A percentile compares a stretch with the other conserved stretches of the same genome.
phyloP scores from a whole-genome alignment of 1,140 invertebrate genomes.

The Popillia japonica region DNA sequence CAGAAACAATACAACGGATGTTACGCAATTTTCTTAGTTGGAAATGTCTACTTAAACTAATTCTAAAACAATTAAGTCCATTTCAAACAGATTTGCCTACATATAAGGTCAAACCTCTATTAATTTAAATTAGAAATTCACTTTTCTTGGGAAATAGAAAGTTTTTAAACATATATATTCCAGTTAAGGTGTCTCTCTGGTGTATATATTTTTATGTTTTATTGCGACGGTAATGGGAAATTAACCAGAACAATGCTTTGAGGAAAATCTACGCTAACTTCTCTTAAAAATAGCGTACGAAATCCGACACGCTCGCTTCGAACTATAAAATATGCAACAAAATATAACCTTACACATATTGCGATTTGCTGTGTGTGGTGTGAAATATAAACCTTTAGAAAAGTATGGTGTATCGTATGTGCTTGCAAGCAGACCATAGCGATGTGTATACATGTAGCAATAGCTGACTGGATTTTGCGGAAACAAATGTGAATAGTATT shows the following conservation, averaged over 20 bases:
- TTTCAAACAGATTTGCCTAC: background rate
- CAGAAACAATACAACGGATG: background rate
- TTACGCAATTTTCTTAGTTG: background rate
- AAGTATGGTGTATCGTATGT: background rate
- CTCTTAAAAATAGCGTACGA: no score
- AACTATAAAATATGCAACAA: no score
- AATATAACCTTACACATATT: background rate
- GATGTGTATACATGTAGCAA: no score
- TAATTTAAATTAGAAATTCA: slow-evolving; percentile 12
- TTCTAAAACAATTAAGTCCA: background rate
- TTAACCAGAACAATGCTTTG: background rate
- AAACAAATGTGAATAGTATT: slow-evolving; percentile 29
- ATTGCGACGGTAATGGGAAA: background rate
- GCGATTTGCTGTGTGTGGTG: background rate
- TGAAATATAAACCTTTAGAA: slow-evolving; percentile 2
- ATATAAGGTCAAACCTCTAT: slow-evolving; percentile 18
- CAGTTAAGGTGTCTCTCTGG: background rate
- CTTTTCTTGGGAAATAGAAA: slow-evolving; percentile 31
- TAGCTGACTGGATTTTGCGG: slow-evolving; percentile 23
- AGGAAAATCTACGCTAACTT: no score
- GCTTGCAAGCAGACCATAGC: background rate
- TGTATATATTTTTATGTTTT: background rate
- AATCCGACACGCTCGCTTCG: no score
- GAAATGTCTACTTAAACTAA: background rate
- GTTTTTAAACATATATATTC: slow-evolving; percentile 16